Conservation (phyloP, 2,888 invertebrate genomes). For the Cinara cedri region DNA sequence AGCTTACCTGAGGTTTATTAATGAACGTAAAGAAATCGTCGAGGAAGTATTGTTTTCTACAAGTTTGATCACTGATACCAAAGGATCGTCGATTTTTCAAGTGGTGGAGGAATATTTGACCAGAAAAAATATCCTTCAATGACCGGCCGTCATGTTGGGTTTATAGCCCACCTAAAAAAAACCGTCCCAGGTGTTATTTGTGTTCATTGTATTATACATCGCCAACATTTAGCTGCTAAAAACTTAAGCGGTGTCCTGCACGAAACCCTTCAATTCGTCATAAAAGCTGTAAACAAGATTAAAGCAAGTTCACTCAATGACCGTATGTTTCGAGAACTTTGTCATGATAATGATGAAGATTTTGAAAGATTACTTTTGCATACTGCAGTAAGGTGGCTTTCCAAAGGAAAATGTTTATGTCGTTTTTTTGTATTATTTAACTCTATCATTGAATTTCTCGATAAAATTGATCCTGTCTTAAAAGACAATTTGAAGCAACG, state of each 20-base stretch:
- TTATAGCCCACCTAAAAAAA: constrained; percentile 17
- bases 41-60: constrained; percentile 59
- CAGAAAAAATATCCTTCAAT: constrained; percentile 50
- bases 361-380: constrained; percentile 56
- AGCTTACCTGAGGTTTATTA: constrained; percentile 57
- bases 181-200: constrained; percentile 17
- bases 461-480: constrained; percentile 58
- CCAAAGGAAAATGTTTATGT: constrained; percentile 58
- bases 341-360: constrained; percentile 58
- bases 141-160: constrained; percentile 19
- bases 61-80: constrained; percentile 57
- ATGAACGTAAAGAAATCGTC: constrained; percentile 54
- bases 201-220: constrained; percentile 58
- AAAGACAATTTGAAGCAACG: constrained; percentile 61
- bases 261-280: constrained; percentile 58
- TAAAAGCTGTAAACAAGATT: constrained; percentile 59
- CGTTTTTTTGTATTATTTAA: constrained; percentile 60
- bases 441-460: constrained; percentile 61
- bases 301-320: constrained; percentile 57
- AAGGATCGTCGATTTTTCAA: constrained; percentile 59
- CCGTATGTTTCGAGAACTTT: constrained; percentile 57
- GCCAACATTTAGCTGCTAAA: constrained; percentile 60
- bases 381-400: constrained; percentile 54
- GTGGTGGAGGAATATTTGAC: constrained; percentile 58
- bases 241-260: constrained; percentile 58